phyloP scores from a whole-genome alignment of 2,888 invertebrate species.

The Eurois occulta region DNA sequence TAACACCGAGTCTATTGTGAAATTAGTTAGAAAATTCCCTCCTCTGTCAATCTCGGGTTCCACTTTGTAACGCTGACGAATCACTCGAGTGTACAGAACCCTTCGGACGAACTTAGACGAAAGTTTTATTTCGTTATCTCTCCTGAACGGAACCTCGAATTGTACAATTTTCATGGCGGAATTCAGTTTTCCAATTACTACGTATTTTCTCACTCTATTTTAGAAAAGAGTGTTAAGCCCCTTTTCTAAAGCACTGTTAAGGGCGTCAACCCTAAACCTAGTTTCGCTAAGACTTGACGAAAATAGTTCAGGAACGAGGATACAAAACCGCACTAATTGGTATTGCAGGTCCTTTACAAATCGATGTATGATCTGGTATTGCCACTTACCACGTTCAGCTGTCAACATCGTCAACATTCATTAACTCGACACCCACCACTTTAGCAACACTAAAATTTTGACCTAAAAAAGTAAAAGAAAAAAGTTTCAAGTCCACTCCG shows the following conservation, averaged over 20 bases:
- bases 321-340: slow-evolving; percentile 29
- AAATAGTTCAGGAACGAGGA: slow-evolving; percentile 19
- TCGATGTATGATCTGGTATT: slow-evolving; percentile 59
- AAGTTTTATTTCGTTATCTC: slow-evolving; percentile 79
- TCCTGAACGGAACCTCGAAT: slow-evolving; percentile 67
- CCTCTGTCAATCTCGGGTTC: slow-evolving; percentile 70
- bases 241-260: slow-evolving; percentile 33
- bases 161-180: slow-evolving; percentile 65
- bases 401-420: slow-evolving; percentile 79
- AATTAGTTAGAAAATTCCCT: slow-evolving; percentile 66
- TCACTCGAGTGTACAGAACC: slow-evolving; percentile 66
- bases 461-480: slow-evolving; percentile 52
- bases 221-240: slow-evolving; percentile 15
- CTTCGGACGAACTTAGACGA: slow-evolving; percentile 68
- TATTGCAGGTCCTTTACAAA: slow-evolving; percentile 43
- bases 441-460: slow-evolving; percentile 70
- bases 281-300: slow-evolving; percentile 23
- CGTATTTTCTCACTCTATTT: slow-evolving; percentile 49
- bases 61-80: slow-evolving; percentile 74
- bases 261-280: slow-evolving; percentile 42
- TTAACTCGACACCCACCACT: slow-evolving; percentile 74
- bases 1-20: slow-evolving; percentile 67
- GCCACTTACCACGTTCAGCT: slow-evolving; percentile 80
- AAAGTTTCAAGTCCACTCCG: slow-evolving; percentile 48
- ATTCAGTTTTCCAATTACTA: slow-evolving; percentile 53